Evolutionary conservation across 1,140 invertebrate species (phyloP).

Genomic region (Gryon sp.): DNA sequence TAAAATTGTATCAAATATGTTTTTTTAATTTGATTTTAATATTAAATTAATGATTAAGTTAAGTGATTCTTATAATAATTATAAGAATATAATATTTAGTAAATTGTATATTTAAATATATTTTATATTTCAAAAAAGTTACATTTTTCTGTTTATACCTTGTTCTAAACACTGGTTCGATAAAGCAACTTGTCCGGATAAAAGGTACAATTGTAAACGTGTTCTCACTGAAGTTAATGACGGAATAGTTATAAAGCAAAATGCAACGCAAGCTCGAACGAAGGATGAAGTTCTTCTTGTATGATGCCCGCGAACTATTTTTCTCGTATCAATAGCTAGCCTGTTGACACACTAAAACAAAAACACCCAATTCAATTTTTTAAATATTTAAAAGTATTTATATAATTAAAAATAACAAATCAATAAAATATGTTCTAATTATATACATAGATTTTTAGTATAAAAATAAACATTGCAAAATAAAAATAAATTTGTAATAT

Average conservation of each 20-base stretch:
- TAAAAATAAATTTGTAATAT: too few relatives aligned
- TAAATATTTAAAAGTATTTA: too few relatives aligned
- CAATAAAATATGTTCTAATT: too few relatives aligned
- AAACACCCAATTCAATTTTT: conserved; percentile 1
- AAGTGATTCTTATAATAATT: too few relatives aligned
- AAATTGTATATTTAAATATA: too few relatives aligned
- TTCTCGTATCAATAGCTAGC: conserved; percentile 86
- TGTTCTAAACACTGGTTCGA: conserved; percentile 95
- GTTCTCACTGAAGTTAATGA: conserved; percentile 88
- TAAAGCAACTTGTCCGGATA: conserved; percentile 93
- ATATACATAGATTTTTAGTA: too few relatives aligned
- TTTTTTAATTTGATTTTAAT: too few relatives aligned
- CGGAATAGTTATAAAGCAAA: conserved; percentile 96
- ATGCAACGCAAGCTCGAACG: conserved; percentile 96
- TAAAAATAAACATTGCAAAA: too few relatives aligned
- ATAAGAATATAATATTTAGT: too few relatives aligned
- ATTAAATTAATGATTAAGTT: too few relatives aligned
- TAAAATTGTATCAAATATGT: conserved; percentile 2
- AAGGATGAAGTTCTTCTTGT: conserved; percentile 90
- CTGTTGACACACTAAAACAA: conserved; percentile 87
- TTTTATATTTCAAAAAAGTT: background rate
- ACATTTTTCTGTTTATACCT: conserved; percentile 81
- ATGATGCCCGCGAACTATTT: conserved; percentile 87
- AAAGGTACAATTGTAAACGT: conserved; percentile 91
- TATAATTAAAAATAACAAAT: too few relatives aligned